Conservation (phyloP, 2,113 vertebrate species). For the Pogona vitticeps region DNA sequence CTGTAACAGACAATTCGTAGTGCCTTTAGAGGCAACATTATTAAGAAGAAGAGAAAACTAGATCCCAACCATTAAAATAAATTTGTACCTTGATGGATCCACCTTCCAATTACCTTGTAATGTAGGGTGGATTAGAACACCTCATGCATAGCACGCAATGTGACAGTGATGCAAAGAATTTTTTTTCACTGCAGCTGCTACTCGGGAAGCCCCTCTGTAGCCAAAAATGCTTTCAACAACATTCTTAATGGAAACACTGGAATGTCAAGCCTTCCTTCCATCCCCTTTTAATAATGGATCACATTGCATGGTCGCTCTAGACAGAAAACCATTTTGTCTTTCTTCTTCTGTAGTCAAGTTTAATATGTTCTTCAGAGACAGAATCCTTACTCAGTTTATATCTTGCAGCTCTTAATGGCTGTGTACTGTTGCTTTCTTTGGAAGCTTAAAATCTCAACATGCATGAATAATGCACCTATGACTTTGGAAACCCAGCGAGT, state of each 20-base stretch:
- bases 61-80: conserved; percentile 1
- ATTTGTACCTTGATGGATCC: not conserved
- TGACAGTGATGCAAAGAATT: not conserved
- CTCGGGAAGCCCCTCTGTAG: not conserved
- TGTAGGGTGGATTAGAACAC: not conserved
- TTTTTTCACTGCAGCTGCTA: not conserved
- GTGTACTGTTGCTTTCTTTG: not conserved
- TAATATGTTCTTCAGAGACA: not conserved
- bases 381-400: not conserved
- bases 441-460: not conserved
- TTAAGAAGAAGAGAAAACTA: not conserved
- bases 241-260: fast-evolving
- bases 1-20: not conserved
- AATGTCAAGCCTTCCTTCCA: too few relatives aligned
- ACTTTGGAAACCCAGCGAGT: not conserved
- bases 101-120: fast-evolving
- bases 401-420: conserved; percentile 1
- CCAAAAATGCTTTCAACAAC: not conserved
- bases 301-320: not conserved
- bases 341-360: not conserved
- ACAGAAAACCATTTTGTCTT: not conserved
- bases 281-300: not conserved
- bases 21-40: not conserved
- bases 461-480: not conserved
- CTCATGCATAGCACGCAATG: fast-evolving